Conservation (phyloP, 2,797 vertebrate species). For the Toxotes lorentzi region DNA sequence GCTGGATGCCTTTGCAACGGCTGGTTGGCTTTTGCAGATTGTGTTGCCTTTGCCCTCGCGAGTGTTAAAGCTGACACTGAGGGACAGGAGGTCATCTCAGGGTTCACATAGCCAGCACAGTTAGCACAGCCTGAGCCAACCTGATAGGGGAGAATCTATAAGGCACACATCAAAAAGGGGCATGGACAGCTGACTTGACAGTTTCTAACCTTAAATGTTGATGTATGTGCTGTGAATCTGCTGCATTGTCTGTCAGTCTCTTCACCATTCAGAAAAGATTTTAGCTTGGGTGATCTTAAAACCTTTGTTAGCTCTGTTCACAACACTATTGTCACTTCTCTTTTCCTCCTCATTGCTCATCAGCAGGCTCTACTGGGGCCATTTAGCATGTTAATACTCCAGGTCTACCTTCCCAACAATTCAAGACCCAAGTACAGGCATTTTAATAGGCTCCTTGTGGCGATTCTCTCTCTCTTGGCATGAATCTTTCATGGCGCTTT, state of each 20-base stretch:
- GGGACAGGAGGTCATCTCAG: background rate
- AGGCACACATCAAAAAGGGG: background rate
- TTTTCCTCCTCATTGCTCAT: conserved; percentile 22
- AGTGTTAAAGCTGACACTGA: background rate
- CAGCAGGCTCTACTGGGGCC: conserved; percentile 27
- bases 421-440: conserved; percentile 50
- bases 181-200: background rate
- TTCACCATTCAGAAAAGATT: background rate
- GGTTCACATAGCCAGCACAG: background rate
- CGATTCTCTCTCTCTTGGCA: conserved; percentile 49
- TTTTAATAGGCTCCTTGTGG: conserved; percentile 72
- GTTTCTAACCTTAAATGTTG: background rate
- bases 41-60: conserved; percentile 1
- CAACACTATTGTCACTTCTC: background rate
- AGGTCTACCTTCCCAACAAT: conserved; percentile 51
- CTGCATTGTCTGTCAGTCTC: background rate
- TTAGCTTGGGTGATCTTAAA: conserved; percentile 39
- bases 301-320: background rate
- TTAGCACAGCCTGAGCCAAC: background rate
- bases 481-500: conserved; percentile 77
- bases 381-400: conserved; percentile 51
- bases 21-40: background rate
- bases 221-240: too few relatives aligned
- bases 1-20: background rate
- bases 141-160: background rate